Percentiles rank a stretch among this genome's conserved stretches.
phyloP scores from a whole-genome alignment of 2,797 vertebrate species.

The Sarcophilus harrisii region DNA sequence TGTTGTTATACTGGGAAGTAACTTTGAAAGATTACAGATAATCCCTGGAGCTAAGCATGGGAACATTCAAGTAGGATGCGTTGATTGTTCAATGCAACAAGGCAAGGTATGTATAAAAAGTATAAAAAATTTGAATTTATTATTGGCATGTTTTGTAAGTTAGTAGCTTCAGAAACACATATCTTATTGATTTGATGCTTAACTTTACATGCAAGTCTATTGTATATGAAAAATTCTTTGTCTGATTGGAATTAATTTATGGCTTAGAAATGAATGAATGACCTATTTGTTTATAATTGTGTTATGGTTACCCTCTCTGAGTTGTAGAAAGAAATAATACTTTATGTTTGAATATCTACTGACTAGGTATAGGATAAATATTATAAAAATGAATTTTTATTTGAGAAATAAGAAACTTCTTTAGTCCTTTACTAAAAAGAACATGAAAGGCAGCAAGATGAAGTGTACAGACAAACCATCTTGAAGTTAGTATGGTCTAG shows the following conservation, averaged over 20 bases:
- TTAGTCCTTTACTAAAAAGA: not conserved
- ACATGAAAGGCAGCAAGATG: not conserved
- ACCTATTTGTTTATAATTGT: not conserved
- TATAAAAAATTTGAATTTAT: slow-evolving; percentile 24
- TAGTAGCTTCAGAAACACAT: slow-evolving; percentile 38
- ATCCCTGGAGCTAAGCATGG: slow-evolving; percentile 98
- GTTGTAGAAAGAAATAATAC: not conserved
- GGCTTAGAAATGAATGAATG: slow-evolving; percentile 40
- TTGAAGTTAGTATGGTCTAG: not conserved
- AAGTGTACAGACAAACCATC: not conserved
- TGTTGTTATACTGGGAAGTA: slow-evolving; percentile 96
- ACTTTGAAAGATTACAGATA: slow-evolving; percentile 98
- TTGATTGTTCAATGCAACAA: slow-evolving; percentile 95
- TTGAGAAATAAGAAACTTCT: slow-evolving; percentile 6
- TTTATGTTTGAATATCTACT: not conserved
- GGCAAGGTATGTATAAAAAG: slow-evolving; percentile 91
- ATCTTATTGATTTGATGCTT: slow-evolving; percentile 40
- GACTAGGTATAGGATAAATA: slow-evolving; percentile 8
- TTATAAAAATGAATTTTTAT: slow-evolving; percentile 50
- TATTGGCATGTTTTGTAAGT: slow-evolving; percentile 57
- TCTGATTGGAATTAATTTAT: slow-evolving; percentile 27
- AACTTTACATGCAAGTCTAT: slow-evolving; percentile 47
- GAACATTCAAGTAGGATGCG: slow-evolving; percentile 97
- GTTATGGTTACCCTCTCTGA: slow-evolving; percentile 14
- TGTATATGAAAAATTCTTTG: slow-evolving; percentile 35